Evolutionary conservation across 1,140 invertebrate genomes (phyloP), one percentile per base, ranked within the genome.

Genomic region (Drosophila virilis): DNA sequence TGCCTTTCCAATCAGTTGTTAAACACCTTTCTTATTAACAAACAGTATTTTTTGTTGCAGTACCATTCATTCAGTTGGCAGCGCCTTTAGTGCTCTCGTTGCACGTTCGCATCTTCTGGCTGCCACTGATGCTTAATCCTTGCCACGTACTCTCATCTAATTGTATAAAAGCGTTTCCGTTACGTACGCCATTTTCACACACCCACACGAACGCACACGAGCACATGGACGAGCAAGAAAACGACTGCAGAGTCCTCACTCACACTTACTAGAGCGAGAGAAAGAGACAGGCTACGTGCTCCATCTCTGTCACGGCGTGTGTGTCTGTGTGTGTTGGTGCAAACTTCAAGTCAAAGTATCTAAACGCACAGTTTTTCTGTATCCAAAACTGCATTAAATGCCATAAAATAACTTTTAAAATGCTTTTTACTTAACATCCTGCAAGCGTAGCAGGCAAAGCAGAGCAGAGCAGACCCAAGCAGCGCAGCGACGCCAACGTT

Each of bases 371-470:
- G 83, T 88, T 88, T 88, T 88, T 88, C 83, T 89, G 84, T 88
- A 88, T 88, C 83, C 84, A 91, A 91, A 91, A 89, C 88, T 91
- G 88, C 88, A 91, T 91, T 91, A 91, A 91, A 91, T 89, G 89
- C 89, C 88, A 91, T 91, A 91, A 91, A 91, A 91, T 91, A 91
- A 91, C 88, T 91, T 91, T 80, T 88, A 91, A 91, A 91, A 89
- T 91, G 88, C 89, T 91, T 91, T 91, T 91, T 89, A 89, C 88
- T 91, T 91, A 88, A 81, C 83, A 90, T 91, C 86, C 86, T 90
- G 88, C 51, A 35, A 57, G 58, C 69, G 64, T 68, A 54, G 45
- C 54, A 17, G 38, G 32, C 51, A 37, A 50, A 32, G 51, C 58
- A 55, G 17, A 37, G n/a, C 64, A 22, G 13, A 48, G 12, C 46